A percentile compares a stretch with the other conserved stretches of the same genome.
Evolutionary conservation across 23 tunicate genomes (phyloP).

Genomic region (Halocynthia aurantium): DNA sequence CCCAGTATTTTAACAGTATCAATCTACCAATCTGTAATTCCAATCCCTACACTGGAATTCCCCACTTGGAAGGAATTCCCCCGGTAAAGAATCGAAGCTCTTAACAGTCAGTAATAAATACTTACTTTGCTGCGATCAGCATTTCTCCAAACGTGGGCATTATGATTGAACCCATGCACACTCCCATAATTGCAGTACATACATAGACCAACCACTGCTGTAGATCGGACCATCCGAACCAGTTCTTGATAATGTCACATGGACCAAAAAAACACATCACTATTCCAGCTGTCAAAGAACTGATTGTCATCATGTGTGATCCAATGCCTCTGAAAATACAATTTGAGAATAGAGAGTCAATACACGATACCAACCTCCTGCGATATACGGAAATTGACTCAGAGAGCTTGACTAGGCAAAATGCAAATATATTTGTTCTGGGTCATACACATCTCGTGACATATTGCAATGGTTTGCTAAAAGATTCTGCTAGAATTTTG

Average conservation of each 20-base stretch:
- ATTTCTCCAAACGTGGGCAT: conserved; percentile 89
- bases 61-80: too few relatives aligned
- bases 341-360: too few relatives aligned
- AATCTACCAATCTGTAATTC: too few relatives aligned
- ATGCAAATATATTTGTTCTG: neutral
- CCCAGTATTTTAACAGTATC: too few relatives aligned
- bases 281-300: conserved; percentile 4
- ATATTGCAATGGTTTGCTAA: neutral
- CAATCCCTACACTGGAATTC: too few relatives aligned
- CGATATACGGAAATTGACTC: neutral
- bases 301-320: conserved; percentile 4
- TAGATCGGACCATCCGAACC: conserved; percentile 72
- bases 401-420: neutral
- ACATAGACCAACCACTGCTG: conserved; percentile 61
- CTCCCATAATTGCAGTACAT: conserved; percentile 26
- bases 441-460: neutral
- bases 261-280: conserved; percentile 57
- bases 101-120: neutral
- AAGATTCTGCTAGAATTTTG: too few relatives aligned
- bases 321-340: conserved; percentile 7
- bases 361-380: too few relatives aligned
- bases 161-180: conserved; percentile 55
- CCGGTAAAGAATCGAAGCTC: too few relatives aligned
- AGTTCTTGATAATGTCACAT: conserved; percentile 15
- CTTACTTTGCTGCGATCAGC: conserved; percentile 60